Conservation (phyloP, 2,113 vertebrate species). For the Taurulus bubalis region DNA sequence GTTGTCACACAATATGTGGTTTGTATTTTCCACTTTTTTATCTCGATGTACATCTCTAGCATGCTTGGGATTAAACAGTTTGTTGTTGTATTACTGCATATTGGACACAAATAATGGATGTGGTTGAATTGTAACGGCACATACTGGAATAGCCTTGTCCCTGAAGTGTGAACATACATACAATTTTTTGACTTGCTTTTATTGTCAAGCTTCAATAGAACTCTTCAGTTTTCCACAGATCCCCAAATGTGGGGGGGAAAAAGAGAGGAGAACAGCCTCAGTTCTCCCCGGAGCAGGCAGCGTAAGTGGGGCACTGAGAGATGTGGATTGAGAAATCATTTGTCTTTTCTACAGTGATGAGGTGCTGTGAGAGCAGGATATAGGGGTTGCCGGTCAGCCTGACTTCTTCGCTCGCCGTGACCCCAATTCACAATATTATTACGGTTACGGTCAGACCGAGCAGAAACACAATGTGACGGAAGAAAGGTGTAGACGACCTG, state of each 20-base stretch:
- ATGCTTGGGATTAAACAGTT: not conserved
- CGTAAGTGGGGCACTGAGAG: slow-evolving; percentile 39
- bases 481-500: slow-evolving; percentile 15
- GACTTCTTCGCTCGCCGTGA: slow-evolving; percentile 64
- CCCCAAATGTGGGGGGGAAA: not conserved
- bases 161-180: too few relatives aligned
- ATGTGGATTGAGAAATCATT: slow-evolving; percentile 61
- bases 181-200: too few relatives aligned
- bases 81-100: not conserved
- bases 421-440: slow-evolving; percentile 78
- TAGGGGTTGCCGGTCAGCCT: slow-evolving; percentile 67
- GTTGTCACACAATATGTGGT: not conserved
- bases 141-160: not conserved
- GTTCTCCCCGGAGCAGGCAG: slow-evolving; percentile 31
- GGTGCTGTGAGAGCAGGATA: slow-evolving; percentile 70
- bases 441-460: slow-evolving; percentile 66
- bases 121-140: not conserved
- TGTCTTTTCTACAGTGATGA: slow-evolving; percentile 70
- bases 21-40: not conserved
- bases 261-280: not conserved
- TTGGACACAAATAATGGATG: not conserved
- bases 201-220: slow-evolving; percentile 8
- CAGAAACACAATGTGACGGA: slow-evolving; percentile 35
- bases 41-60: not conserved
- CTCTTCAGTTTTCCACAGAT: not conserved